These are phyloP conservation scores for Actinemys pallida DNA, from an alignment of 2,113 vertebrate genomes.

Conservation along the genomic window DNA sequence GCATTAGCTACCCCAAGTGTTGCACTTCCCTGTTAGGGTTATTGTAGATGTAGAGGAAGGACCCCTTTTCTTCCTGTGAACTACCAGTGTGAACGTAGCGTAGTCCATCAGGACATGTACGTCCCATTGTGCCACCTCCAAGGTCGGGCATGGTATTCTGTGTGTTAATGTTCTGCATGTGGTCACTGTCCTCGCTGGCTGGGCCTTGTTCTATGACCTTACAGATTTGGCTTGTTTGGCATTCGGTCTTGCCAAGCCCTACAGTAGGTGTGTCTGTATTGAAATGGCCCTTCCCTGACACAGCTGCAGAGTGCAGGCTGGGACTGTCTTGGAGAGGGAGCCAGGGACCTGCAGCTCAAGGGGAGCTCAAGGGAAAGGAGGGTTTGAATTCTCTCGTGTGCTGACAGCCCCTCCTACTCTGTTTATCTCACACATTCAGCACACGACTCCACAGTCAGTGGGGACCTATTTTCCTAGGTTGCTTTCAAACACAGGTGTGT, in stretches of 20 bases:
- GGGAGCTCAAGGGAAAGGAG: no score
- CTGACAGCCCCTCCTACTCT: background rate
- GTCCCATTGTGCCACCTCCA: background rate
- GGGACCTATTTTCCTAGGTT: background rate
- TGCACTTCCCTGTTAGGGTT: background rate
- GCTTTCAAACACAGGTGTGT: background rate
- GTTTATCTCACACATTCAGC: background rate
- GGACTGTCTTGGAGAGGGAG: background rate
- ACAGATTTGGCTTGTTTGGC: background rate
- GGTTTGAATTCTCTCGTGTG: background rate
- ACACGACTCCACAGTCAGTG: background rate
- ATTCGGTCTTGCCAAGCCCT: background rate
- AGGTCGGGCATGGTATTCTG: background rate
- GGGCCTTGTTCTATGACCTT: background rate
- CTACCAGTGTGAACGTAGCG: background rate
- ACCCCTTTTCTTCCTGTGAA: constrained; percentile 23
- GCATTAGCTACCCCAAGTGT: background rate
- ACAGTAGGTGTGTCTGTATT: background rate
- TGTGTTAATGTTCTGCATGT: background rate
- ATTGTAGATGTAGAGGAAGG: background rate
- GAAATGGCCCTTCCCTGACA: background rate
- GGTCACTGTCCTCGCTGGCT: background rate
- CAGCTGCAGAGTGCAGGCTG: background rate
- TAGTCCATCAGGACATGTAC: background rate
- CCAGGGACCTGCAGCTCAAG: background rate